Evolutionary conservation across 2,888 invertebrate species (phyloP).

Genomic region (Ormyrus labotus): DNA sequence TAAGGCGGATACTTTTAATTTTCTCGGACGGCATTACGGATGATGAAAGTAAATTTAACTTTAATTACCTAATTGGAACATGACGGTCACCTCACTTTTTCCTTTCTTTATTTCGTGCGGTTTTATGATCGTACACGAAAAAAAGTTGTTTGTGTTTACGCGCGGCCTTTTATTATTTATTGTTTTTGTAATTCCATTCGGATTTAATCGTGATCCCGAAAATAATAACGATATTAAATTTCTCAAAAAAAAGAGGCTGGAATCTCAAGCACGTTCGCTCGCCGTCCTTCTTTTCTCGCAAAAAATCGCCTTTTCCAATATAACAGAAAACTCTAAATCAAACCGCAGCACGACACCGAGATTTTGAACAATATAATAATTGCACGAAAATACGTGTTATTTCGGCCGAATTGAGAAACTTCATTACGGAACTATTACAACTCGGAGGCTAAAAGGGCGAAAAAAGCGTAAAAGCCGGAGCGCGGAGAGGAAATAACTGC

Average conservation of each 20-base stretch:
- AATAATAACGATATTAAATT: too few relatives aligned
- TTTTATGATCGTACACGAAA: background rate
- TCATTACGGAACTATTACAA: slow-evolving; percentile 14
- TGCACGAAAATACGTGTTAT: background rate
- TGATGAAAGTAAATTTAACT: slow-evolving; percentile 9
- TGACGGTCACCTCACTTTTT: background rate
- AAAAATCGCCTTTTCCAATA: too few relatives aligned
- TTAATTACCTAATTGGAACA: background rate
- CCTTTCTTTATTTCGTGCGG: background rate
- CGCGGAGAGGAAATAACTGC: background rate
- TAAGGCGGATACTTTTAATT: too few relatives aligned
- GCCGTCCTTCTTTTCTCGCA: too few relatives aligned
- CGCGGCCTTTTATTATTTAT: background rate
- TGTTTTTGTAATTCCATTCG: too few relatives aligned
- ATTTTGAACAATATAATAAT: background rate
- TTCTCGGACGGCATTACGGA: too few relatives aligned
- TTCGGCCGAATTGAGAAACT: slow-evolving; percentile 5
- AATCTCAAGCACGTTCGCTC: too few relatives aligned
- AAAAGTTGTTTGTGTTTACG: slow-evolving; percentile 13
- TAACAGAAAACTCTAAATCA: too few relatives aligned
- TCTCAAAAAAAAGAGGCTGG: too few relatives aligned
- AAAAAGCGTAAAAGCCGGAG: too few relatives aligned
- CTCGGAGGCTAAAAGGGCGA: background rate
- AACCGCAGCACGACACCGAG: too few relatives aligned
- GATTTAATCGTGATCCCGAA: too few relatives aligned